Conservation (phyloP, 2,888 invertebrate genomes). For the Nebria brevicollis region DNA sequence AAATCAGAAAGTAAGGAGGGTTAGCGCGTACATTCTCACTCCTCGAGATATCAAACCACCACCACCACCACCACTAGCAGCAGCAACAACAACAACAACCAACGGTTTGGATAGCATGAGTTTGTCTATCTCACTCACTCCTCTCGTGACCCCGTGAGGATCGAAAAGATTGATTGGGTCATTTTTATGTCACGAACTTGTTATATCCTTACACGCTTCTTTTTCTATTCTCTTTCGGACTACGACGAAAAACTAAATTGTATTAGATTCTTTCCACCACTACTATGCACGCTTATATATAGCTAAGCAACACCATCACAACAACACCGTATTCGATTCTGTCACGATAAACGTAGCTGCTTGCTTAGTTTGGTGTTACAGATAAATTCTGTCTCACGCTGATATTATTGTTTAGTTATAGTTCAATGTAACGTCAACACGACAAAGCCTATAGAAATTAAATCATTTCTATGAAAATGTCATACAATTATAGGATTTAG, state of each 20-base stretch:
- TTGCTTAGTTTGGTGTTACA: not conserved
- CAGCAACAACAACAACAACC: not conserved
- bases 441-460: not conserved
- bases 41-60: not conserved
- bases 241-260: not conserved
- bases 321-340: not conserved
- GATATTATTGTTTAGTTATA: not conserved
- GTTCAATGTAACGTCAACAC: not conserved
- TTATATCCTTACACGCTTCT: constrained; percentile 19
- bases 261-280: not conserved
- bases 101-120: not conserved
- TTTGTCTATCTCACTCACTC: not conserved
- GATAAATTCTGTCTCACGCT: constrained; percentile 1
- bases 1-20: constrained; percentile 64
- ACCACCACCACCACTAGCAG: not conserved
- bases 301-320: not conserved
- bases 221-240: constrained; percentile 4
- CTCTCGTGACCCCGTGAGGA: constrained; percentile 55
- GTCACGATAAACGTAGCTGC: not conserved
- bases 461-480: not conserved
- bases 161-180: constrained; percentile 57
- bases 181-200: constrained; percentile 47
- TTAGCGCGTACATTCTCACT: constrained; percentile 8
- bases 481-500: no score
- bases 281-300: not conserved